phyloP scores from a whole-genome alignment of 1,140 invertebrate species.

The Euura saliciscinereae region DNA sequence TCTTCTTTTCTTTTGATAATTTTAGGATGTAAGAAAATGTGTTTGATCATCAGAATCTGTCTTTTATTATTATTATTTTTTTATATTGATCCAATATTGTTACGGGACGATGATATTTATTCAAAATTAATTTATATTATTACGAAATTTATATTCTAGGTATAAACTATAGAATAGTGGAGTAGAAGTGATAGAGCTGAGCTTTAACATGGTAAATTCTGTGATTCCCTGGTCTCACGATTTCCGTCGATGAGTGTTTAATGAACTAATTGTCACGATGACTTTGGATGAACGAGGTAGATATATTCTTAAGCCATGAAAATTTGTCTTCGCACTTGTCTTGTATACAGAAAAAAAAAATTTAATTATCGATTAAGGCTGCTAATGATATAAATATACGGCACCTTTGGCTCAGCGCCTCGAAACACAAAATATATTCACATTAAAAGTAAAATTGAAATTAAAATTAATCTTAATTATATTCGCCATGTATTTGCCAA shows the following conservation, averaged over 20 bases:
- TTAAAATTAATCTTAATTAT: slow-evolving; percentile 47
- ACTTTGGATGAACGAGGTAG: neutral
- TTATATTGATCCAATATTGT: neutral
- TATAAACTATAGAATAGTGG: neutral
- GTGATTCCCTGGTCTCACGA: neutral
- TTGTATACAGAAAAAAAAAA: neutral
- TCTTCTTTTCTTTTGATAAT: neutral
- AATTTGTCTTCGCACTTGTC: neutral
- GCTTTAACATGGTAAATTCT: slow-evolving; percentile 3
- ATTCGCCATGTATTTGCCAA: slow-evolving; percentile 61
- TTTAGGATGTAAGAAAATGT: neutral
- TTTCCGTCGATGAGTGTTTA: neutral
- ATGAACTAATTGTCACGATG: neutral
- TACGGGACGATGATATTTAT: neutral
- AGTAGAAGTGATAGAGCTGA: neutral
- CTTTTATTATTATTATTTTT: neutral
- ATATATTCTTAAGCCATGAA: too few species aligned
- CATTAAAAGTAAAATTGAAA: too few species aligned
- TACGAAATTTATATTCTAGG: neutral
- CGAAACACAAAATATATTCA: slow-evolving; percentile 46
- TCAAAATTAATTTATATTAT: neutral
- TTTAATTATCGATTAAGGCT: neutral
- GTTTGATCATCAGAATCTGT: neutral
- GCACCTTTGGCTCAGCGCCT: slow-evolving; percentile 55
- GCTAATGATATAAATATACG: neutral